Conservation (phyloP, 2,888 invertebrate species). For the Troilus luridus region DNA sequence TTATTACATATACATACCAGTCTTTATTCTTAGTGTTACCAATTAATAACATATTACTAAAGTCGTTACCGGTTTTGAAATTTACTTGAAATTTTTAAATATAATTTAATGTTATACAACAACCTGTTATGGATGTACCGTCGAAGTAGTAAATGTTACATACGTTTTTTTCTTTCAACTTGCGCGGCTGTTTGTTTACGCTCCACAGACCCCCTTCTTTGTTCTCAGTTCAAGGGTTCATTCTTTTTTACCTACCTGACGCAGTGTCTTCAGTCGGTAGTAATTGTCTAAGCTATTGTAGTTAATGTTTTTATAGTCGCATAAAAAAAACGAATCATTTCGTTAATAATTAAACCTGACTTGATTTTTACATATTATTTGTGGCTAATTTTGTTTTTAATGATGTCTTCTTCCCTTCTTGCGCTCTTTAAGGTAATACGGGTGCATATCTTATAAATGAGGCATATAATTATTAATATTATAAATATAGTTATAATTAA, state of each 20-base stretch:
- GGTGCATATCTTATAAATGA: too few species aligned
- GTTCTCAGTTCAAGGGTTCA: not conserved
- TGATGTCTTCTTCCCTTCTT: not conserved
- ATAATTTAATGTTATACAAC: too few species aligned
- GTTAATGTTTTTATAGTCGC: not conserved
- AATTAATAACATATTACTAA: too few species aligned
- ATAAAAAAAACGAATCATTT: not conserved
- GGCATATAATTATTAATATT: too few species aligned
- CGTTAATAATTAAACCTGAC: not conserved
- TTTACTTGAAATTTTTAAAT: too few species aligned
- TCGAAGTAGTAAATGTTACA: not conserved
- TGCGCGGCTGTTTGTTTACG: not conserved
- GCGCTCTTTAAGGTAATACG: not conserved
- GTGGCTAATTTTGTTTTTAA: not conserved
- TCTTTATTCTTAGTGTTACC: too few species aligned
- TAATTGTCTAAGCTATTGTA: not conserved
- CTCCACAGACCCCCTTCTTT: not conserved
- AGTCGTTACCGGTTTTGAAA: too few species aligned
- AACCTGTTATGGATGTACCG: not conserved
- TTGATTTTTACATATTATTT: not conserved
- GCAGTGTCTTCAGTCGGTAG: not conserved
- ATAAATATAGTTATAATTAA: too few species aligned
- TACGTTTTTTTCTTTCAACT: not conserved
- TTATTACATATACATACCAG: too few species aligned
- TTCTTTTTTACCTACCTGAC: slow-evolving; percentile 20